These are phyloP conservation scores for Heteromormyrus szaboi DNA, from an alignment of 2,797 vertebrate species.

Conservation along the genomic window DNA sequence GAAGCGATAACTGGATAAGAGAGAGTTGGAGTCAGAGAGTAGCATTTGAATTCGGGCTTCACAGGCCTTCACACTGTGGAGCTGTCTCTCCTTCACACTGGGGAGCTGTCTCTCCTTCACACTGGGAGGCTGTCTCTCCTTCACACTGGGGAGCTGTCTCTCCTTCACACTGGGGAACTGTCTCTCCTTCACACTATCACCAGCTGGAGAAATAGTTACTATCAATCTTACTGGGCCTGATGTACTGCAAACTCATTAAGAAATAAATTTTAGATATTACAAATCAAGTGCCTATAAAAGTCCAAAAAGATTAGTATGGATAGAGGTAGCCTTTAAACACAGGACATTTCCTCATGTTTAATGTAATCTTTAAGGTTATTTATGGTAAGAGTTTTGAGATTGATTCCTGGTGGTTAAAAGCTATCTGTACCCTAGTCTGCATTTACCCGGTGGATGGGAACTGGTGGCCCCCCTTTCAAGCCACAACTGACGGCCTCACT, in stretches of 20 bases:
- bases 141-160: not conserved
- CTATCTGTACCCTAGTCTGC: not conserved
- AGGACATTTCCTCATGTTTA: not conserved
- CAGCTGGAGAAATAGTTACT: slow-evolving; percentile 24
- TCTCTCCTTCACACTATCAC: not conserved
- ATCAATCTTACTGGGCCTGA: slow-evolving; percentile 22
- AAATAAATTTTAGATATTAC: not conserved
- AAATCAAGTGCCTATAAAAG: not conserved
- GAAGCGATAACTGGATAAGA: not conserved
- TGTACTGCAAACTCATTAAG: not conserved
- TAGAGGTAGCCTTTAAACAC: not conserved
- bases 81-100: no score
- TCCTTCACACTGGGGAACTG: no score
- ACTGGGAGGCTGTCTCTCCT: not conserved
- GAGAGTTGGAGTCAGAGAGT: slow-evolving; percentile 31
- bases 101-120: not conserved
- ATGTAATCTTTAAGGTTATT: not conserved
- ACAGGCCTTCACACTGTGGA: not conserved
- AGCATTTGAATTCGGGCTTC: slow-evolving; percentile 34
- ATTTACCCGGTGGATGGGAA: slow-evolving; percentile 14
- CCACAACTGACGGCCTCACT: slow-evolving; percentile 11
- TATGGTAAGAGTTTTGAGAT: not conserved
- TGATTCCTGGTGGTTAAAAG: not conserved
- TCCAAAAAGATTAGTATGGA: not conserved
- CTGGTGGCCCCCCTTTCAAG: not conserved